Evolutionary conservation across 2,113 vertebrate species (phyloP).

Genomic region (Acrocephalus kingi): DNA sequence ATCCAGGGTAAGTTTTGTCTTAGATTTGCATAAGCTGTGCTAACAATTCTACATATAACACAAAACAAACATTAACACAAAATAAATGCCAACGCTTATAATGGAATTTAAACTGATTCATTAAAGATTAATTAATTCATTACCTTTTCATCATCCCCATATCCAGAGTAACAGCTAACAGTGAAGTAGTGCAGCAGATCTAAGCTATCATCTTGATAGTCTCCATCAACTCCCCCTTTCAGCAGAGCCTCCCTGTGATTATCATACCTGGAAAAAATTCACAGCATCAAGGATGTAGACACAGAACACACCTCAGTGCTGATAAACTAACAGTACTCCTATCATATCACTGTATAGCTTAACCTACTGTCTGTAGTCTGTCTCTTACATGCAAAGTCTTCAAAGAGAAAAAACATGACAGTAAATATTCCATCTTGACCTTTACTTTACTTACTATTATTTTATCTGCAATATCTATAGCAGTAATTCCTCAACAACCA

Average conservation of each 20-base stretch:
- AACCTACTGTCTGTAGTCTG: not conserved
- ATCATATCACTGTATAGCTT: not conserved
- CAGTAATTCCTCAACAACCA: not conserved
- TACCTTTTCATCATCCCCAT: constrained; percentile 91
- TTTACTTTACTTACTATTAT: not conserved
- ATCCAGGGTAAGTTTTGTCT: not conserved
- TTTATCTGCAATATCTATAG: not conserved
- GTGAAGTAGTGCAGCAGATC: constrained; percentile 93
- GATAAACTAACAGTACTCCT: not conserved
- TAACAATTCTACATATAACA: not conserved
- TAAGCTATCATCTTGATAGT: constrained; percentile 90
- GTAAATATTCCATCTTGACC: not conserved
- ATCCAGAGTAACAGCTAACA: constrained; percentile 92
- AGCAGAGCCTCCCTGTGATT: constrained; percentile 92
- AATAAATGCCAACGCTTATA: not conserved
- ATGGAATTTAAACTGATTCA: not conserved
- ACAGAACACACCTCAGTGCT: not conserved
- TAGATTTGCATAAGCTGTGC: not conserved
- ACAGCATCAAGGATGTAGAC: not conserved
- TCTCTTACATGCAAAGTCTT: not conserved
- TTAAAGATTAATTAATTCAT: not conserved
- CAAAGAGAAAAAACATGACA: not conserved
- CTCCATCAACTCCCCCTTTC: constrained; percentile 87
- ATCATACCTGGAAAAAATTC: constrained; percentile 86
- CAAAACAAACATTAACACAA: not conserved